These are phyloP conservation scores for Icerya purchasi DNA, from an alignment of 2,888 invertebrate genomes.

Conservation along the genomic window DNA sequence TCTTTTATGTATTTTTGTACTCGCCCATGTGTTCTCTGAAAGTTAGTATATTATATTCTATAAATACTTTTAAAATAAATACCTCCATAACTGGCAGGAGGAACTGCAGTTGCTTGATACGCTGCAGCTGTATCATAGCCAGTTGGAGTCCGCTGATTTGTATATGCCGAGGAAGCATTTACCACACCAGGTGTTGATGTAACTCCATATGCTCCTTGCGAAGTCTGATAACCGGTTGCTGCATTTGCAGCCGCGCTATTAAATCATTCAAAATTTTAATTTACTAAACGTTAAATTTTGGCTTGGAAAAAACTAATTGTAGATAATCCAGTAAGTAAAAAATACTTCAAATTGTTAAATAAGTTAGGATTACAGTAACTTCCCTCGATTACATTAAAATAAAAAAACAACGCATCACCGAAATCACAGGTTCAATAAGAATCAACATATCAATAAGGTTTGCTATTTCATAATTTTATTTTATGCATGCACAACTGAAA, in stretches of 20 bases:
- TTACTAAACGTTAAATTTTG: too few species aligned
- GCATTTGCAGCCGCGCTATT: constrained; percentile 33
- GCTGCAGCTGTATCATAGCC: constrained; percentile 66
- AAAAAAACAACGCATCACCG: too few species aligned
- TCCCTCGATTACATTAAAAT: background rate
- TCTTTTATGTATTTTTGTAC: too few species aligned
- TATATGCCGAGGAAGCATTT: constrained; percentile 63
- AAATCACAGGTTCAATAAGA: too few species aligned
- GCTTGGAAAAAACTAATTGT: too few species aligned
- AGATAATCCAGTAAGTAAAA: too few species aligned
- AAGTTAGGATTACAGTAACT: constrained; percentile 24
- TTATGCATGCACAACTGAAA: too few species aligned
- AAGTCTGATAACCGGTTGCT: constrained; percentile 61
- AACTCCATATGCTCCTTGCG: constrained; percentile 66
- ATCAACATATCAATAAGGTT: too few species aligned
- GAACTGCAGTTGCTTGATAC: constrained; percentile 57
- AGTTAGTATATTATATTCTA: too few species aligned
- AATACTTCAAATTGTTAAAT: constrained; percentile 15
- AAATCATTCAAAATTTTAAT: too few species aligned
- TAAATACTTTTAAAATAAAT: constrained; percentile 5
- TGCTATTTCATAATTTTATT: too few species aligned
- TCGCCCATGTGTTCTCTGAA: too few species aligned
- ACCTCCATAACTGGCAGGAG: constrained; percentile 34
- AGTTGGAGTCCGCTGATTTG: constrained; percentile 49
- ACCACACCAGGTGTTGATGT: constrained; percentile 36